Base-by-base conservation (phyloP, 2,113 vertebrate species). In the Alligator mississippiensis region DNA sequence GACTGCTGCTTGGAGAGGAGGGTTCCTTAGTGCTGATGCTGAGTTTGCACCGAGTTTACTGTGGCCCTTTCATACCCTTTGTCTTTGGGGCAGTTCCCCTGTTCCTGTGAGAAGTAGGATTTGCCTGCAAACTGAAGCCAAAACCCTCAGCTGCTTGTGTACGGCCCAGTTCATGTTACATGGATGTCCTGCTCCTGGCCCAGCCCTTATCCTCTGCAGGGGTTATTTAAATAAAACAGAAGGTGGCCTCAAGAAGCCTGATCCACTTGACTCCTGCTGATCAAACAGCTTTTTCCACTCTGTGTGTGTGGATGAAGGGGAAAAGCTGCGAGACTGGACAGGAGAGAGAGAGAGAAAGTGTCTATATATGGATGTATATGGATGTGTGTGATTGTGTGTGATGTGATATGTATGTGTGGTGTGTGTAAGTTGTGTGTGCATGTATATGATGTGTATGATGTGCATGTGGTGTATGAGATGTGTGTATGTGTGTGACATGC, bases 211-310 rank as follows among this genome's bases (percentile, higher is more conserved):
- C 58, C 80, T 72, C 54, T 77, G 21, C 84, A 84, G 38, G 21
- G 59, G 68, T 94, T 90, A 89, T 80, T 86, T 75, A 78, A 30
- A 87, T 70, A 57, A 15, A 95, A 64, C 87, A 94, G 90, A 90
- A 86, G 75, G 62, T 9, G 83, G 25, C 11, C 84, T 47, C 9
- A 34, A 14, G 19, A 68, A 77, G 34, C 88, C 68, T 75, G 88
- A 11, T 27, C 76, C 55, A 25, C 57, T 89, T 34, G 55, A 70
- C 88, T 85, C 90, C 58, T 81, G 64, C 25, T 58, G 62, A 28
- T 72, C 64, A 84, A 91, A 85, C 47, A 61, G 14, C 3, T 5
- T 24, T 85, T 89, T 82, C 68, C 38, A 19, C 47, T 74, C 19
- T 61, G n/a, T 27, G 30, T 80, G 72, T 60, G 83, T 77, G 83